phyloP scores from a whole-genome alignment of 2,797 vertebrate species.

The Dallia pectoralis region DNA sequence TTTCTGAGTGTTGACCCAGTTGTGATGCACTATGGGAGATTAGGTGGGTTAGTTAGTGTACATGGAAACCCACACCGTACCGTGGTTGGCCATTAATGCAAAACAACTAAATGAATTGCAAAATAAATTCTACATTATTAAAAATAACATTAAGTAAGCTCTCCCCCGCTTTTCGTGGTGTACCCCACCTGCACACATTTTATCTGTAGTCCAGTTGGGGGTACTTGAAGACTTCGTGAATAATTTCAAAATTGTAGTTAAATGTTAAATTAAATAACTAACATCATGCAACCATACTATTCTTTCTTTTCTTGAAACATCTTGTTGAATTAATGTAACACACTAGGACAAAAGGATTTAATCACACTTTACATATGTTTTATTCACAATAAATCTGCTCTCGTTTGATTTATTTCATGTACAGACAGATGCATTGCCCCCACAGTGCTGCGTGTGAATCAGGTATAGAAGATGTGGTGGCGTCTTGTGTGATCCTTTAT shows the following conservation, averaged over 20 bases:
- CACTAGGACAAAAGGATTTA: neutral
- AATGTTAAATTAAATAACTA: neutral
- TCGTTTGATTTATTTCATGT: constrained; percentile 61
- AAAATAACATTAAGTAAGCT: too few species aligned
- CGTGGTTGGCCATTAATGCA: neutral
- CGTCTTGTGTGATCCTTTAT: constrained; percentile 30
- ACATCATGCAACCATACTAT: neutral
- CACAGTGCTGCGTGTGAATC: constrained; percentile 57
- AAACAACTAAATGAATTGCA: neutral
- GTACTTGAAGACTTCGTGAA: neutral
- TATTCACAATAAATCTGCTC: constrained; percentile 69
- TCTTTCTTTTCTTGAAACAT: neutral
- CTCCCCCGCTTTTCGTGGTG: too few species aligned
- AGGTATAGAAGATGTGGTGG: constrained; percentile 42
- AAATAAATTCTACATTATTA: too few species aligned
- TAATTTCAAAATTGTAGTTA: neutral
- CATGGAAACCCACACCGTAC: neutral
- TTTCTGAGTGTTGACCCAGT: neutral
- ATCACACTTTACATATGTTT: constrained; percentile 67
- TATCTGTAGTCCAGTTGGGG: too few species aligned
- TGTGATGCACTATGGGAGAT: neutral
- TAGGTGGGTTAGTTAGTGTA: neutral
- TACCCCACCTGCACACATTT: too few species aligned
- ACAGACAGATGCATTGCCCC: constrained; percentile 67
- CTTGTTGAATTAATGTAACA: neutral